Percentiles rank a stretch among this genome's conserved stretches.
Conservation (phyloP, 2,113 vertebrate genomes). For the Beaufortia kweichowensis region DNA sequence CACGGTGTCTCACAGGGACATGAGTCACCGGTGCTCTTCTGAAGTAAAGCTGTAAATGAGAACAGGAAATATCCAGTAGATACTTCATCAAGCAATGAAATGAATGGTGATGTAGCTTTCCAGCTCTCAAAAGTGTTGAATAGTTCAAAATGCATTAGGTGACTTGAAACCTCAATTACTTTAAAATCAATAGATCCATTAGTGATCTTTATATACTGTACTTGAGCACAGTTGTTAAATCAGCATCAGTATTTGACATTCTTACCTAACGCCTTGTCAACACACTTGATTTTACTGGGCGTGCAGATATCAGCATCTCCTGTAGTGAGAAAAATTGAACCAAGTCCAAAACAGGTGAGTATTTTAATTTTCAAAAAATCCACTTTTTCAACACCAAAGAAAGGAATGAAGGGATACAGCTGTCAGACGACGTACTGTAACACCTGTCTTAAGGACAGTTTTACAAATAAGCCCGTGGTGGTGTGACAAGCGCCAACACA, state of each 20-base stretch:
- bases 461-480: constrained; percentile 36
- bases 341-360: constrained; percentile 12
- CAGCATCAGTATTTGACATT: constrained; percentile 14
- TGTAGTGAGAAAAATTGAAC: constrained; percentile 59
- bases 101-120: not conserved
- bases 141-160: not conserved
- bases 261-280: constrained; percentile 91
- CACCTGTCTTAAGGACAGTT: constrained; percentile 29
- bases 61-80: constrained; percentile 3
- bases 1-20: constrained; percentile 93
- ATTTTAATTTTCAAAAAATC: constrained; percentile 38
- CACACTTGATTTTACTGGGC: constrained; percentile 93
- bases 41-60: constrained; percentile 65
- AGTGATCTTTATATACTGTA: not conserved
- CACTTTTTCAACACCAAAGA: constrained; percentile 21
- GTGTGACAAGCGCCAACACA: not conserved
- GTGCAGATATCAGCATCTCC: constrained; percentile 94
- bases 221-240: not conserved
- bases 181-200: constrained; percentile 1
- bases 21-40: constrained; percentile 82
- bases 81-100: not conserved
- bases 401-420: constrained; percentile 32
- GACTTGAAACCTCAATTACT: not conserved
- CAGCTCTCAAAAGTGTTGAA: not conserved
- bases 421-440: not conserved